Evolutionary conservation across 1,140 invertebrate genomes (phyloP).

Genomic region (Dreissena rostriformis): DNA sequence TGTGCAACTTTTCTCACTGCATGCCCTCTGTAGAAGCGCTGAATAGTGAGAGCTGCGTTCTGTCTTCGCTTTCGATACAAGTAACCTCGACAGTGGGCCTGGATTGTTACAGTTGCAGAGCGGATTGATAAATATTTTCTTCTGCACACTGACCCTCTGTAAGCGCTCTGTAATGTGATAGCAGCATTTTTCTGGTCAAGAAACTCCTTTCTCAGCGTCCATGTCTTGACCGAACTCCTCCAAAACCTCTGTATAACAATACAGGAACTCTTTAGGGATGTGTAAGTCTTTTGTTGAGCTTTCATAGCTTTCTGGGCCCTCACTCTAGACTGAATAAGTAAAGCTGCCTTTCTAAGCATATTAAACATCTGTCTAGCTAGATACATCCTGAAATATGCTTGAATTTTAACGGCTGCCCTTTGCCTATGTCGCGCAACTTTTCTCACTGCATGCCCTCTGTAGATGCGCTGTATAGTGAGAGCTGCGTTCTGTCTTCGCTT

Average conservation of each 20-base stretch:
- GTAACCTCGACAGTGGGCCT: constrained; percentile 56
- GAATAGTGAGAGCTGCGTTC: constrained; percentile 59
- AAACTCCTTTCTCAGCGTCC: constrained; percentile 12
- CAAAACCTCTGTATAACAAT: constrained; percentile 44
- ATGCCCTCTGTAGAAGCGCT: constrained; percentile 46
- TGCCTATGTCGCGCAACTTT: constrained; percentile 7
- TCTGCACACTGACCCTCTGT: constrained; percentile 30
- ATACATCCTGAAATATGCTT: constrained; percentile 33
- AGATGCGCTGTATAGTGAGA: constrained; percentile 61
- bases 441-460: constrained; percentile 51
- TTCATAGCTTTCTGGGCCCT: constrained; percentile 43
- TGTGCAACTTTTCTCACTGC: constrained; percentile 27
- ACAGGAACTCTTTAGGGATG: constrained; percentile 18
- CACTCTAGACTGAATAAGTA: constrained; percentile 53
- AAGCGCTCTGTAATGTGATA: constrained; percentile 63
- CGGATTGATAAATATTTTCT: constrained; percentile 55
- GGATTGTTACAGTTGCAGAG: constrained; percentile 52
- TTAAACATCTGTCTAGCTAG: neutral
- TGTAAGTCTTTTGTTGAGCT: neutral
- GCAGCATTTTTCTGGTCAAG: constrained; percentile 42
- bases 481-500: constrained; percentile 41
- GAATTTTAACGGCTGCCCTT: constrained; percentile 44
- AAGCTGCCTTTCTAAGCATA: constrained; percentile 11
- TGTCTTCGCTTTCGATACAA: constrained; percentile 3
- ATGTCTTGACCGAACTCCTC: constrained; percentile 3